Conservation (phyloP, 2,888 invertebrate genomes). For the Thysanoteuthis rhombus region DNA sequence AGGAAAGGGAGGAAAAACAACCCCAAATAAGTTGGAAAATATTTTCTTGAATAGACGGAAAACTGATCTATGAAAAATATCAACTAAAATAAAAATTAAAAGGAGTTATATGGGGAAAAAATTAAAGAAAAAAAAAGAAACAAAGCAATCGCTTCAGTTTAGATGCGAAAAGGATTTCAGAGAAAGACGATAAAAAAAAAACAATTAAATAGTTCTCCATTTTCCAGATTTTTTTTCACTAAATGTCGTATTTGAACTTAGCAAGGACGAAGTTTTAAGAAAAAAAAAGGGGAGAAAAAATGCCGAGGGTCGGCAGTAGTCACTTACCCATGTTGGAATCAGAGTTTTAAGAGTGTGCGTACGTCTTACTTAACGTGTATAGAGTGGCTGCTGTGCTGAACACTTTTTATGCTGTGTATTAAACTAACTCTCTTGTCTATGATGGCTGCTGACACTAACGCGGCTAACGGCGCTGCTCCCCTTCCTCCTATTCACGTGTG, state of each 20-base stretch:
- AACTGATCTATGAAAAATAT: neutral
- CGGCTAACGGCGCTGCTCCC: too few species aligned
- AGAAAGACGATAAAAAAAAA: neutral
- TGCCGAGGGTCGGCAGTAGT: neutral
- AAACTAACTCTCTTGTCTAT: constrained; percentile 13
- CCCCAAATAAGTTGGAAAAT: neutral
- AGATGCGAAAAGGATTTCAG: neutral
- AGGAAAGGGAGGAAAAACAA: neutral
- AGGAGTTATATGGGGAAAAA: too few species aligned
- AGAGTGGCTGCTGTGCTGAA: neutral
- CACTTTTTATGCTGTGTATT: neutral
- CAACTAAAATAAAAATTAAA: neutral
- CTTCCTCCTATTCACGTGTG: too few species aligned
- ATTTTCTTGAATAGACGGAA: neutral
- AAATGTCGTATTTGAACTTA: neutral
- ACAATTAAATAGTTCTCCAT: neutral
- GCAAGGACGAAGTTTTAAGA: too few species aligned
- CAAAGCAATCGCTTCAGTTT: too few species aligned
- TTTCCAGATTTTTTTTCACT: neutral
- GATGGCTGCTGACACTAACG: too few species aligned
- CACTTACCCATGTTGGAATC: constrained; percentile 29
- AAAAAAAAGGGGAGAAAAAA: neutral
- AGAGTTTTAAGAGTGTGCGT: neutral
- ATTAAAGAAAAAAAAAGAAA: too few species aligned
- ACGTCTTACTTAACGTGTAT: neutral